These are phyloP conservation scores for Actenoides hombroni DNA, from an alignment of 2,113 vertebrate species.

Conservation along the genomic window DNA sequence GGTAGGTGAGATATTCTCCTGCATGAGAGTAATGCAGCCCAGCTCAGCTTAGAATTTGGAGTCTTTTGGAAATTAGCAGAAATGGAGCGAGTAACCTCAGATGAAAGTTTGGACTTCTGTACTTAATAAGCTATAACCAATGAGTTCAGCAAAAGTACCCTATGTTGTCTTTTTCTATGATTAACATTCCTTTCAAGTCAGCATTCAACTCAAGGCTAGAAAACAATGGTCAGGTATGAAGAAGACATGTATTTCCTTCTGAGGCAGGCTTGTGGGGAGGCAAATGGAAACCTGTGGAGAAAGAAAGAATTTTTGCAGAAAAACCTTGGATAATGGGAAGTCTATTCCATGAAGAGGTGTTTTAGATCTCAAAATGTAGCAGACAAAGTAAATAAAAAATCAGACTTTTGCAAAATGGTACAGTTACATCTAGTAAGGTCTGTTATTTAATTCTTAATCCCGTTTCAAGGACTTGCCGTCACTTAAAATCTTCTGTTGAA, in stretches of 20 bases:
- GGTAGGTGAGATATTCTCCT: not conserved
- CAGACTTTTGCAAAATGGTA: not conserved
- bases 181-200: not conserved
- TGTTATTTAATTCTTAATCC: not conserved
- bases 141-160: not conserved
- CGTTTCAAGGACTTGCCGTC: not conserved
- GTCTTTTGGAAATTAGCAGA: not conserved
- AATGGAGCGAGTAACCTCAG: not conserved
- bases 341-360: not conserved
- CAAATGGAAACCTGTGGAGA: not conserved
- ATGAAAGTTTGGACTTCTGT: not conserved
- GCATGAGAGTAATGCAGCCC: not conserved
- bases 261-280: not conserved
- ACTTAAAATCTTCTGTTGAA: not conserved
- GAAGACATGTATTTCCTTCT: not conserved
- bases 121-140: not conserved
- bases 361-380: not conserved
- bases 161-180: not conserved
- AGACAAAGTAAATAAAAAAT: not conserved
- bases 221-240: not conserved
- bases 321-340: not conserved
- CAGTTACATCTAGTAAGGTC: not conserved
- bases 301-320: not conserved
- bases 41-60: not conserved
- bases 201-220: not conserved